Evolutionary conservation across 2,797 vertebrate species (phyloP).

Genomic region (Peromyscus aztecus): DNA sequence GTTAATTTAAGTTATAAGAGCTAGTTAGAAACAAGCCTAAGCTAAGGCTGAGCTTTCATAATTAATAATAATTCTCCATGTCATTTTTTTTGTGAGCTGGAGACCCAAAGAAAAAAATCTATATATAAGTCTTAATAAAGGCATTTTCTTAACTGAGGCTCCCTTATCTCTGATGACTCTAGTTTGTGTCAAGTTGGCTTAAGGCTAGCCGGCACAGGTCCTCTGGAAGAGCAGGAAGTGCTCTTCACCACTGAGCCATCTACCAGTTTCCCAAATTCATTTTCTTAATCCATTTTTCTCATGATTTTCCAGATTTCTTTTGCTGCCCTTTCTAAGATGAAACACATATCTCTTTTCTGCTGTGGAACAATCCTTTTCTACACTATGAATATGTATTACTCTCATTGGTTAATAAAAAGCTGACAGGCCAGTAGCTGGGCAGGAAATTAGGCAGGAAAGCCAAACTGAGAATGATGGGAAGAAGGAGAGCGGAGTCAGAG

Average conservation of each 20-base stretch:
- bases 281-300: constrained; percentile 7
- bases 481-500: too few relatives aligned
- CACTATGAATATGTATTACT: too few relatives aligned
- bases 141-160: not conserved
- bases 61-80: not conserved
- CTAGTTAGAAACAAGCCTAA: not conserved
- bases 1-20: not conserved
- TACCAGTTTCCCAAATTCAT: not conserved
- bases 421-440: too few relatives aligned
- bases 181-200: not conserved
- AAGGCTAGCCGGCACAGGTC: not conserved
- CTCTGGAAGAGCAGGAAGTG: not conserved
- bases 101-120: not conserved
- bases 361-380: too few relatives aligned
- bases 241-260: not conserved
- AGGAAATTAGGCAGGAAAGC: too few relatives aligned
- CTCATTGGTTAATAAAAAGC: too few relatives aligned
- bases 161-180: not conserved
- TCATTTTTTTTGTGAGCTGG: not conserved
- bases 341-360: not conserved
- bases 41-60: not conserved
- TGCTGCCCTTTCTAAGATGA: constrained; percentile 24
- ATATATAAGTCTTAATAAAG: not conserved
- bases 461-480: too few relatives aligned
- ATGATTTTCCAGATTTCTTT: constrained; percentile 5